Evolutionary conservation across 1,140 invertebrate species (phyloP).

Genomic region (Solenopsis fugax): DNA sequence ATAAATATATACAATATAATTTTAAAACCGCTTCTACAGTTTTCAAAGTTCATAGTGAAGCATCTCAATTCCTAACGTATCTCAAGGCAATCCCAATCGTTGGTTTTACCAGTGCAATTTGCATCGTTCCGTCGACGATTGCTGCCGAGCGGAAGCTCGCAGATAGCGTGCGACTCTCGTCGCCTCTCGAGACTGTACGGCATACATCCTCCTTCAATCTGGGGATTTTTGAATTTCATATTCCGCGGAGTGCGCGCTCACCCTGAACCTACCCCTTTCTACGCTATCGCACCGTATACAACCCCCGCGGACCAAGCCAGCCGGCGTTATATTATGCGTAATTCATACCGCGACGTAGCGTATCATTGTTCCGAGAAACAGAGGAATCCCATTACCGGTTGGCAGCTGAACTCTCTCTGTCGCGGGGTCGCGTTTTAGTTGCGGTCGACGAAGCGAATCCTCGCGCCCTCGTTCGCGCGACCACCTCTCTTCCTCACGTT

Average conservation of each 20-base stretch:
- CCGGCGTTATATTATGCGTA: slow-evolving; percentile 80
- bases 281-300: slow-evolving; percentile 51
- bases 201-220: slow-evolving; percentile 47
- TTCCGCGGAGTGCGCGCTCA: slow-evolving; percentile 58
- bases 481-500: slow-evolving; percentile 13
- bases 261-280: slow-evolving; percentile 42
- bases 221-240: slow-evolving; percentile 76
- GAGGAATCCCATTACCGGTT: slow-evolving; percentile 85
- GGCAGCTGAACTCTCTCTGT: slow-evolving; percentile 82
- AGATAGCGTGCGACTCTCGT: slow-evolving; percentile 39
- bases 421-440: slow-evolving; percentile 82
- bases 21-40: background rate
- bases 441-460: slow-evolving; percentile 81
- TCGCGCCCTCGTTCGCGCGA: slow-evolving; percentile 66
- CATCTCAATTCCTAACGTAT: background rate
- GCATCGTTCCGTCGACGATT: slow-evolving; percentile 44
- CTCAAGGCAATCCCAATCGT: slow-evolving; percentile 48
- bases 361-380: slow-evolving; percentile 85
- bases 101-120: slow-evolving; percentile 56
- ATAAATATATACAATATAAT: background rate
- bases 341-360: slow-evolving; percentile 84
- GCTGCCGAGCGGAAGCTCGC: slow-evolving; percentile 9
- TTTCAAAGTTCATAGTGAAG: background rate
- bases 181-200: slow-evolving; percentile 34
- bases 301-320: slow-evolving; percentile 66